These are phyloP conservation scores for Garra rufa DNA, from an alignment of 2,113 vertebrate species.

Conservation along the genomic window DNA sequence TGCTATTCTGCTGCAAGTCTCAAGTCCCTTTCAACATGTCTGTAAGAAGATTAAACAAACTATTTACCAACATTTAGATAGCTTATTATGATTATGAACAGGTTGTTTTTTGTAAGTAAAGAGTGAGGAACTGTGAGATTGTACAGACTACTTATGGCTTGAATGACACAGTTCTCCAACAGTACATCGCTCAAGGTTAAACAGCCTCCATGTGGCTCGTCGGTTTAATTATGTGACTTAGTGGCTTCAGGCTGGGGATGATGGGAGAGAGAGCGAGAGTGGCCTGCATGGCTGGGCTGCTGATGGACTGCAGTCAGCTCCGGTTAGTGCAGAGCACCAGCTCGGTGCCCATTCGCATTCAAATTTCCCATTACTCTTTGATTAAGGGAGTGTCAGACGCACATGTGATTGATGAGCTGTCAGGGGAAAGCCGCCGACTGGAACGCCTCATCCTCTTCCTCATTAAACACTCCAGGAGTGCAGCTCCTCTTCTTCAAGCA, in stretches of 20 bases:
- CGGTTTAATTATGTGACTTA: slow-evolving; percentile 40
- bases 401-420: slow-evolving; percentile 67
- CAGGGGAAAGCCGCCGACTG: slow-evolving; percentile 46
- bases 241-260: background rate
- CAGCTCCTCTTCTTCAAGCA: slow-evolving; percentile 1
- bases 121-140: background rate
- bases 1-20: slow-evolving; percentile 55
- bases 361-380: slow-evolving; percentile 50
- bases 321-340: slow-evolving; percentile 3
- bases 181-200: background rate
- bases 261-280: background rate
- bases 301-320: slow-evolving; percentile 35
- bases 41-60: slow-evolving; percentile 6
- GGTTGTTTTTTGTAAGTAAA: background rate
- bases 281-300: slow-evolving; percentile 17
- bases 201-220: background rate
- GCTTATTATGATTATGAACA: no score
- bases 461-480: slow-evolving; percentile 54
- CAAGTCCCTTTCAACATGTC: slow-evolving; percentile 58
- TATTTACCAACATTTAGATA: background rate
- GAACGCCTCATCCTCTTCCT: slow-evolving; percentile 54
- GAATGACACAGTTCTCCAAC: background rate
- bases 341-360: slow-evolving; percentile 16
- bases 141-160: background rate
- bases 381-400: slow-evolving; percentile 61